Evolutionary conservation across 2,797 vertebrate species (phyloP), one percentile per base, ranked within the genome.

Genomic region (Anableps anableps): DNA sequence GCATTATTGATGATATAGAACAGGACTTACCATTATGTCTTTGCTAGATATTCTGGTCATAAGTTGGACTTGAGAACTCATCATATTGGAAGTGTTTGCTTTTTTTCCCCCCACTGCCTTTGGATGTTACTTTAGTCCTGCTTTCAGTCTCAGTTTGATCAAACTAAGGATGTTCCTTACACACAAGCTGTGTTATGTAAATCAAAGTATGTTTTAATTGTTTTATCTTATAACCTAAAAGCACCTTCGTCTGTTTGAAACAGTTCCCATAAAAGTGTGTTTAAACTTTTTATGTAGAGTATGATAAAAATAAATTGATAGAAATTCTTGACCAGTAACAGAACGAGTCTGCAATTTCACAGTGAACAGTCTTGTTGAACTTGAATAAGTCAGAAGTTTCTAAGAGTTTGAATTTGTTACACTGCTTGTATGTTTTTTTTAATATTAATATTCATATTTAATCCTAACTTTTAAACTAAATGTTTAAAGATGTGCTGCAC

Each of bases 101-200:
- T 82, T 47, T 83, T 82, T 92, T 76, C n/a, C n/a, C 16, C 48
- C 48, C 48, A 50, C 81, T 80, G 75, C 1, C 73, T 80, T 92
- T 74, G 76, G 80, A 80, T 84, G 47, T 64, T 23, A 17, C 76
- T 89, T 82, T 85, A 47, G 79, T 88, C 77, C 80, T 38, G 51
- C 79, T 73, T 48, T 84, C 78, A 75, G 80, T 85, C 60, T 83
- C 72, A 78, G 83, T 87, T 80, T 89, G 70, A 85, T 80, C 74
- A 85, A 85, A 78, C 76, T 91, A 92, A 93, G 86, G 81, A 93
- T 82, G 77, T 90, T 88, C n/a, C n/a, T n/a, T n/a, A 55, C 26
- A n/a, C n/a, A n/a, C n/a, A 55, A 11, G 26, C 76, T 31, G 0
- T 80, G 72, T 83, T 81, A 77, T 43, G 71, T 43, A 76, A 66